These are phyloP conservation scores for Lepus europaeus DNA, from an alignment of 2,113 vertebrate species.

Conservation along the genomic window DNA sequence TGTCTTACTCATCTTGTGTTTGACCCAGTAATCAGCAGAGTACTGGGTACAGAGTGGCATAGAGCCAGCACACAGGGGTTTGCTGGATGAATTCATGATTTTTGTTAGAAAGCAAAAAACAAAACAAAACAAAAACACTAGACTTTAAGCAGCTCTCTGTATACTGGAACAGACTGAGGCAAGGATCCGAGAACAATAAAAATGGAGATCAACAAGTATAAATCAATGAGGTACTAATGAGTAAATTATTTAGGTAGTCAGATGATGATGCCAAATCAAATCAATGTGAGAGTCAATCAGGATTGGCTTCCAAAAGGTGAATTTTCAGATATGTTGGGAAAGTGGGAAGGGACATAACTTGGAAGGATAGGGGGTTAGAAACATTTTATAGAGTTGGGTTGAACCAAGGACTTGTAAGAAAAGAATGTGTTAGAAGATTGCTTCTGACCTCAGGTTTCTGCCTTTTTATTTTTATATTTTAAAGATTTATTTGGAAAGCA, in stretches of 20 bases:
- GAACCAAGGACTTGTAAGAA: not conserved
- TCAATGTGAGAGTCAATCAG: not conserved
- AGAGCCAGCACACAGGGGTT: not conserved
- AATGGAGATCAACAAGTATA: conserved; percentile 16
- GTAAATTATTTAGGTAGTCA: conserved; percentile 24
- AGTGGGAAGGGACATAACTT: not conserved
- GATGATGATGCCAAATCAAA: not conserved
- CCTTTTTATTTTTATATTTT: not conserved
- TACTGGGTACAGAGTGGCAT: not conserved
- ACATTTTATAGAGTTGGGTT: not conserved
- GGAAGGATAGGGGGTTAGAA: not conserved
- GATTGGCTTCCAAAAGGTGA: not conserved
- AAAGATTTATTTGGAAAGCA: too few species aligned
- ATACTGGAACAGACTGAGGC: conserved; percentile 17
- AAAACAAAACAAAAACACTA: not conserved
- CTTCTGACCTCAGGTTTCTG: not conserved
- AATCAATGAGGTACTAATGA: not conserved
- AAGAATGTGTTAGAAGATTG: not conserved
- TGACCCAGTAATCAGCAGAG: not conserved
- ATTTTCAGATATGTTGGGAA: conserved; percentile 40
- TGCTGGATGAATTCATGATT: conserved; percentile 3
- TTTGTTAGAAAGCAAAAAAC: not conserved
- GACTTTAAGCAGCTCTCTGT: not conserved
- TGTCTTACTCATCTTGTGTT: not conserved
- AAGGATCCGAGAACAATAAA: conserved; percentile 27